Evolutionary conservation across 2,888 invertebrate genomes (phyloP).

Genomic region (Pasiphila rectangulata): DNA sequence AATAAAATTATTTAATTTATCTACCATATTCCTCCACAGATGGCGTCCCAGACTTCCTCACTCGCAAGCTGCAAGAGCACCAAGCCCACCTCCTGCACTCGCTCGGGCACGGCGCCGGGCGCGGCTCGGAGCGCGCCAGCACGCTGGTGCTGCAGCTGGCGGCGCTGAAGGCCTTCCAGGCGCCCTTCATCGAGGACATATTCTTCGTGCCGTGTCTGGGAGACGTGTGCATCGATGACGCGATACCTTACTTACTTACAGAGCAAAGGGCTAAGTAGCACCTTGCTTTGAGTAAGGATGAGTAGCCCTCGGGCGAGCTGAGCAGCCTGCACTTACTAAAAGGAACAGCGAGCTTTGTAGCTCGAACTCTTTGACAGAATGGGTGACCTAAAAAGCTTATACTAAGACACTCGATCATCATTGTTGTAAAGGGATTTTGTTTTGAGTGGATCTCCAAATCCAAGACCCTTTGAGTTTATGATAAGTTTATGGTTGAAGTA

Average conservation of each 20-base stretch:
- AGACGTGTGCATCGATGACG: conserved; percentile 96
- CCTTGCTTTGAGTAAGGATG: no score
- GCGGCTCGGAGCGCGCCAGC: conserved; percentile 71
- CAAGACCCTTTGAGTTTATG: no score
- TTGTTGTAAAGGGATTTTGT: no score
- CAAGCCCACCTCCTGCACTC: conserved; percentile 75
- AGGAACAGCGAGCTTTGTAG: no score
- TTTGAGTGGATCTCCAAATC: no score
- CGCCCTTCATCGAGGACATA: conserved; percentile 91
- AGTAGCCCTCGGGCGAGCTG: no score
- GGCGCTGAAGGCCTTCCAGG: conserved; percentile 86
- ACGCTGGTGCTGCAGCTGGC: conserved; percentile 86
- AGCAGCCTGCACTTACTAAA: no score
- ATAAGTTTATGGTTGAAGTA: no score
- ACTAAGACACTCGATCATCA: no score
- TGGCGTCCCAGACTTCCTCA: conserved; percentile 70
- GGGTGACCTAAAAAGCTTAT: no score
- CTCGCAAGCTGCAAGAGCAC: conserved; percentile 74
- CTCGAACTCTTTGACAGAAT: no score
- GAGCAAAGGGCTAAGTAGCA: conserved; percentile 43
- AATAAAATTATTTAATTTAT: neutral
- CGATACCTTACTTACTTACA: conserved; percentile 93
- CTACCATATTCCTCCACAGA: conserved; percentile 45
- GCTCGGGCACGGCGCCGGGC: conserved; percentile 48
- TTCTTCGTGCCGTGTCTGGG: conserved; percentile 96